Conservation (phyloP, 2,797 vertebrate genomes). For the Aldrovandia affinis region DNA sequence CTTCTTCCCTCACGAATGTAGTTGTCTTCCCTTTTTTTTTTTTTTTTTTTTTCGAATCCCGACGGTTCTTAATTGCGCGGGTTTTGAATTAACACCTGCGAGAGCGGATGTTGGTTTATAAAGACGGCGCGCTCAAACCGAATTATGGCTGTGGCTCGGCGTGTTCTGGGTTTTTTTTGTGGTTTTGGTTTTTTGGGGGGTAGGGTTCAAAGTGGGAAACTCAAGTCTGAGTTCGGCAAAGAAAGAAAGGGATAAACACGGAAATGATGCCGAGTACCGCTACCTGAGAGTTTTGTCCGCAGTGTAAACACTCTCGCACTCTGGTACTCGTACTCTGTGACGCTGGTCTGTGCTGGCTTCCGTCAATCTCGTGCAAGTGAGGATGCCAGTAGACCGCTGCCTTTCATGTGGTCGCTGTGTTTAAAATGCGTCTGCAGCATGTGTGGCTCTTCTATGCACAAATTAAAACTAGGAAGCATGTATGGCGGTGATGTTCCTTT, state of each 20-base stretch:
- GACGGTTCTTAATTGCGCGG: conserved; percentile 22
- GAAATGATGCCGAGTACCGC: conserved; percentile 10
- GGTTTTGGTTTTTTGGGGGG: background rate
- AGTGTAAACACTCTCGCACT: conserved; percentile 15
- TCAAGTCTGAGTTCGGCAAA: background rate
- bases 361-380: conserved; percentile 15
- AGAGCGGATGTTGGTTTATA: conserved; percentile 21
- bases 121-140: background rate
- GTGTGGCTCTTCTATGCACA: too few relatives aligned
- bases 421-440: too few relatives aligned
- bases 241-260: background rate
- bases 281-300: background rate
- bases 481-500: too few relatives aligned
- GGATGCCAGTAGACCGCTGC: conserved; percentile 19
- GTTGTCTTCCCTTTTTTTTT: background rate
- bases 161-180: background rate
- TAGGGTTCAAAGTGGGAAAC: background rate
- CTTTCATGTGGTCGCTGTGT: conserved; percentile 8
- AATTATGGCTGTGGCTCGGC: background rate
- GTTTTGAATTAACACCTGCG: conserved; percentile 33
- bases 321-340: too few relatives aligned
- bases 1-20: conserved; percentile 28
- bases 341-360: too few relatives aligned
- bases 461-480: too few relatives aligned
- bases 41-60: background rate